phyloP scores from a whole-genome alignment of 2,113 vertebrate genomes.

The Diphyllodes magnificus region DNA sequence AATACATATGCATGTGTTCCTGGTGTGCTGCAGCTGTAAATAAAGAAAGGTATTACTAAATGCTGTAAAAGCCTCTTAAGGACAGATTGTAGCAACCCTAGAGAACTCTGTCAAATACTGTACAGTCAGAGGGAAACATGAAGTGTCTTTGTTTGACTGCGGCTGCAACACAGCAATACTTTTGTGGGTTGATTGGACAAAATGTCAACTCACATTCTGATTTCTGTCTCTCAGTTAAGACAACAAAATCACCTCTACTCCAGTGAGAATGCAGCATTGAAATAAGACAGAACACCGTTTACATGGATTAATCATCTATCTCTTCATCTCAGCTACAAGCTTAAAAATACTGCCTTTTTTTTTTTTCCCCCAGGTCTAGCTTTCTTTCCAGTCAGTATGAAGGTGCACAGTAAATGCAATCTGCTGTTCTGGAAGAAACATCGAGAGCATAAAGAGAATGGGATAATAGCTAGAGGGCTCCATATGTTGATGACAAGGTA shows the following conservation, averaged over 20 bases:
- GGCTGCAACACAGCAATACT: background rate
- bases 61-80: background rate
- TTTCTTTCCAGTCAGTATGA: background rate
- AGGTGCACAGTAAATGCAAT: constrained; percentile 29
- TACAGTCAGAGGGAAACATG: background rate
- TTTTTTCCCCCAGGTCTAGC: background rate
- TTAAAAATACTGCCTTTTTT: background rate
- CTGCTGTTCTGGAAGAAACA: constrained; percentile 34
- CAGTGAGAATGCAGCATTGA: background rate
- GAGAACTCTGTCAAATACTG: background rate
- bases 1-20: background rate
- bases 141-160: background rate
- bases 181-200: background rate
- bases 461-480: constrained; percentile 45
- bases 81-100: background rate
- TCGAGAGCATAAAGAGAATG: constrained; percentile 6
- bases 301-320: background rate
- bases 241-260: background rate
- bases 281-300: background rate
- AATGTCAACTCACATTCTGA: background rate
- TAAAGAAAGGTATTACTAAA: background rate
- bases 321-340: background rate
- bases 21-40: background rate
- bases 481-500: constrained; percentile 54
- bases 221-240: background rate